A percentile compares a stretch with the other conserved stretches of the same genome.
Evolutionary conservation across 2,113 vertebrate species (phyloP).

Genomic region (Indicator maculatus): DNA sequence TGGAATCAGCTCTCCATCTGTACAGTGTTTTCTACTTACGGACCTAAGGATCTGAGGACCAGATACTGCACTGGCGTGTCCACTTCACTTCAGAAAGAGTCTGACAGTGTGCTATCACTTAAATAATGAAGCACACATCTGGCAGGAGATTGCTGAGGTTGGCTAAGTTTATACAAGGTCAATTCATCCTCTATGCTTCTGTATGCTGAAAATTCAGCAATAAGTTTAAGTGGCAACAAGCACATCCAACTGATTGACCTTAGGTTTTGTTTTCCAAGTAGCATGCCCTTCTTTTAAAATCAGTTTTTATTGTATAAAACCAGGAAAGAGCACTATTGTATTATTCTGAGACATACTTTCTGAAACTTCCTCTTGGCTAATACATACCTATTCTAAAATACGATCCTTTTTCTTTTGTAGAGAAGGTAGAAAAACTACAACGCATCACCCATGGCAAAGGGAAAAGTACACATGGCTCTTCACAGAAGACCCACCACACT

Average conservation of each 20-base stretch:
- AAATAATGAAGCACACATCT: slow-evolving; percentile 74
- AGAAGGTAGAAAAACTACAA: not conserved
- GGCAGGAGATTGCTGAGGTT: slow-evolving; percentile 61
- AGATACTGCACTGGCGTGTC: slow-evolving; percentile 61
- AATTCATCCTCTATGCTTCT: slow-evolving; percentile 48
- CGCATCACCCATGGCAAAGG: not conserved
- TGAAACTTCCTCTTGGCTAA: not conserved
- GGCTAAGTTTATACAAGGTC: slow-evolving; percentile 64
- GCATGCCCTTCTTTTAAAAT: not conserved
- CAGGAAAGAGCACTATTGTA: not conserved
- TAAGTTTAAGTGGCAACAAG: slow-evolving; percentile 4
- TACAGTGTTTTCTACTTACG: slow-evolving; percentile 37
- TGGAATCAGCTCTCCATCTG: slow-evolving; percentile 59
- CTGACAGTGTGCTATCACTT: slow-evolving; percentile 60
- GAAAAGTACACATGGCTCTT: not conserved
- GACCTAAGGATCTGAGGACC: slow-evolving; percentile 24
- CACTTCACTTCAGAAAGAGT: slow-evolving; percentile 59
- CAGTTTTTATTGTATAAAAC: not conserved
- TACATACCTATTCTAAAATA: not conserved
- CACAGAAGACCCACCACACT: not conserved
- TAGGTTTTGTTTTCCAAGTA: not conserved
- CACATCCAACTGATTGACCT: not conserved
- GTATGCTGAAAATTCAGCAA: slow-evolving; percentile 7
- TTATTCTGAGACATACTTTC: not conserved
- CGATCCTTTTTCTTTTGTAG: not conserved